Base-by-base conservation (phyloP, 2,888 invertebrate genomes). In the Hypselothyrea guttata region DNA sequence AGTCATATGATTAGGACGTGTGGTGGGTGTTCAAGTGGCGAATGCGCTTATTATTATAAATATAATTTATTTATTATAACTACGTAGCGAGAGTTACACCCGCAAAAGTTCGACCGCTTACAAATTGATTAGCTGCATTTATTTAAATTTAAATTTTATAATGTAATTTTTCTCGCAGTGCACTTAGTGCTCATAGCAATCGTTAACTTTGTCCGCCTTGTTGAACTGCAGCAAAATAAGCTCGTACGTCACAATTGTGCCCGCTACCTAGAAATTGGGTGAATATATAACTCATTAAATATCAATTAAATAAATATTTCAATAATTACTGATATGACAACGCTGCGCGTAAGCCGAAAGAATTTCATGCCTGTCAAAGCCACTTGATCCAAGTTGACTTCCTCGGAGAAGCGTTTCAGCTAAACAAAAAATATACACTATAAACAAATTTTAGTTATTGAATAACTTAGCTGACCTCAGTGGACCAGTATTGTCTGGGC, bases 211-310 rank as follows among this genome's bases (percentile, higher is more conserved):
- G 58, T 81, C 84, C 44, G 76, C 88, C 33, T 90, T 89, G 67
- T 91, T 92, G 68, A 92, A 92, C 64, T 92, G 92, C 35, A 92
- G 88, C 51, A 92, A 81, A 22, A 92, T 92, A 12, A 92, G 86
- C 79, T 92, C 92, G 70, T 92, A 92, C 4, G 92, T 92, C 5
- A 92, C 91, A 48, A 92, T 92, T 1, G 92, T 92, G 30, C 92
- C 92, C 33, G 92, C 92, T 45, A 92, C 91, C 92, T 92, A 9
- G 16, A 33, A 52, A 46, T n/a, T 38, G 0, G 7, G 0, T 15
- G 9, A 45, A 35, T 47, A 42, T 12, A 38, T 18, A 48, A 15
- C 13, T 35, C 11, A 22, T 0, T 18, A 33, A 28, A 13, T 11
- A 30, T 34, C 12, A 15, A 33, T 46, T 13, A 35, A 30, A 5